These are phyloP conservation scores for Panzeria rudis DNA, from an alignment of 2,888 invertebrate genomes.

Conservation along the genomic window DNA sequence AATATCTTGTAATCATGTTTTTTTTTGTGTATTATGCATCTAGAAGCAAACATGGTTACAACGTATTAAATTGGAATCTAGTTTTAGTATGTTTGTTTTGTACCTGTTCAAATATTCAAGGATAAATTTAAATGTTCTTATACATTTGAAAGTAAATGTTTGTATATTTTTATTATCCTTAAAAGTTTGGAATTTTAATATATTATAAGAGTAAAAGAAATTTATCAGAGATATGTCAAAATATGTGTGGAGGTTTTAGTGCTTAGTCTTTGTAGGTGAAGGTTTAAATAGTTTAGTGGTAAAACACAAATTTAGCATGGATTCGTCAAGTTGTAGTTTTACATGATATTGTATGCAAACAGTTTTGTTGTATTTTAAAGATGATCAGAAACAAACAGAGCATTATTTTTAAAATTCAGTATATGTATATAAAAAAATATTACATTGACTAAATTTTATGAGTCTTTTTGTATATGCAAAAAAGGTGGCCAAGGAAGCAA, in stretches of 20 bases:
- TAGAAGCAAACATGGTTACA: conserved; percentile 1
- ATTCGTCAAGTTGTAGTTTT: neutral
- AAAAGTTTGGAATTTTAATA: conserved; percentile 27
- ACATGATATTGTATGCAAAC: neutral
- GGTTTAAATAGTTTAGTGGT: neutral
- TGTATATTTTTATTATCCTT: neutral
- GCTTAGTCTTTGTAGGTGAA: neutral
- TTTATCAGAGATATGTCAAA: neutral
- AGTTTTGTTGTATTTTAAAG: neutral
- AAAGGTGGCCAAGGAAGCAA: too few relatives aligned
- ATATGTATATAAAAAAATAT: too few relatives aligned
- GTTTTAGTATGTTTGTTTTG: neutral
- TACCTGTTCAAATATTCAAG: neutral
- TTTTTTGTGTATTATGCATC: neutral
- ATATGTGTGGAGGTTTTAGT: neutral
- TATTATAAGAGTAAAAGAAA: conserved; percentile 1
- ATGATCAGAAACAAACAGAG: too few relatives aligned
- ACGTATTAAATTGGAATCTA: conserved; percentile 17
- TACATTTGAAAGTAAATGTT: neutral
- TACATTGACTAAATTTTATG: too few relatives aligned
- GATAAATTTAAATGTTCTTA: neutral
- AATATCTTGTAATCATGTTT: too few relatives aligned
- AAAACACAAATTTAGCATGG: neutral
- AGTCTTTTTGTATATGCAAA: too few relatives aligned
- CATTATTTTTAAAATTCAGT: neutral